Evolutionary conservation across 2,797 vertebrate species (phyloP).

Genomic region (Bradypus variegatus): DNA sequence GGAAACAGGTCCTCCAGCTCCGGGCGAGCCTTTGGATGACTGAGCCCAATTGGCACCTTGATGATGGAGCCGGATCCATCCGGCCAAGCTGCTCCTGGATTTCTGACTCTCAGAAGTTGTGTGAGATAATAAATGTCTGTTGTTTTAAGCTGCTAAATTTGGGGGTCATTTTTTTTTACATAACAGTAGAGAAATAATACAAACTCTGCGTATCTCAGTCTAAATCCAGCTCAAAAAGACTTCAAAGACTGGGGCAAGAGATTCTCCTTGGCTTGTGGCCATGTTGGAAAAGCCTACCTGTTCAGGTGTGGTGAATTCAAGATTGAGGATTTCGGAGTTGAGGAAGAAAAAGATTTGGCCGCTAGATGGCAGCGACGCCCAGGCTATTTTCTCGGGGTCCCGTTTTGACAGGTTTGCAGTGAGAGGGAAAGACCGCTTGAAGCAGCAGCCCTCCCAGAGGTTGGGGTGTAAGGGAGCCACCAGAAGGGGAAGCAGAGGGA

Average conservation of each 20-base stretch:
- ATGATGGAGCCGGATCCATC: not conserved
- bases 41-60: not conserved
- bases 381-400: no score
- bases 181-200: not conserved
- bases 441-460: not conserved
- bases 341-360: no score
- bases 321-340: no score
- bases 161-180: not conserved
- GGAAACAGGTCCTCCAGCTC: not conserved
- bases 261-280: not conserved
- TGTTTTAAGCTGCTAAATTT: not conserved
- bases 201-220: not conserved
- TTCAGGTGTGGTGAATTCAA: not conserved
- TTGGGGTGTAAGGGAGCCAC: not conserved
- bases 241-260: not conserved
- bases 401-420: no score
- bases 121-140: not conserved
- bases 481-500: not conserved
- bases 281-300: not conserved
- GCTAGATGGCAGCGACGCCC: no score
- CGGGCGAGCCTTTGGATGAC: no score
- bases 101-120: not conserved
- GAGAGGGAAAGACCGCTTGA: no score
- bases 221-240: not conserved
- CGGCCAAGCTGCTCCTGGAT: not conserved